Conservation (phyloP, 2,888 invertebrate species). For the Macrosiphum euphorbiae region DNA sequence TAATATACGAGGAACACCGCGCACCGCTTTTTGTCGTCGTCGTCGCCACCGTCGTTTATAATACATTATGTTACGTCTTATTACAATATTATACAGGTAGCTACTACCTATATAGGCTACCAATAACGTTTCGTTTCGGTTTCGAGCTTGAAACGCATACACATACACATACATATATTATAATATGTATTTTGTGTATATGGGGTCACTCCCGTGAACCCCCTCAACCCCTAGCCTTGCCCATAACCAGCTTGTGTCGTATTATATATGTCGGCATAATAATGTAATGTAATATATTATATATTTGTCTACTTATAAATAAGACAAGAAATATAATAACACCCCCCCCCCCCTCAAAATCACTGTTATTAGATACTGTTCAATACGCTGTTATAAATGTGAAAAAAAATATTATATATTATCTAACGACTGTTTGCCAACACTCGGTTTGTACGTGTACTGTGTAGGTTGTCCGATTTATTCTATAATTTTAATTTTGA, state of each 20-base stretch:
- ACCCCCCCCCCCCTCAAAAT: too few species aligned
- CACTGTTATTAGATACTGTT: background rate
- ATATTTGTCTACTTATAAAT: background rate
- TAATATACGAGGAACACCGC: background rate
- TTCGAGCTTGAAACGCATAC: background rate
- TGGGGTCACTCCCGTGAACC: background rate
- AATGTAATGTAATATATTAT: background rate
- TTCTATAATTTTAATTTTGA: background rate
- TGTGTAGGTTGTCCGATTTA: background rate
- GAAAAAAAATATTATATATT: background rate
- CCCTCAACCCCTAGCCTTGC: background rate
- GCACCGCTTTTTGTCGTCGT: conserved; percentile 21
- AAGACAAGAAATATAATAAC: background rate
- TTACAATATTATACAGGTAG: conserved; percentile 1
- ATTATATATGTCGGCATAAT: background rate
- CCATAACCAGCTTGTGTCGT: background rate
- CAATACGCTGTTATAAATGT: background rate
- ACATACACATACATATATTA: background rate
- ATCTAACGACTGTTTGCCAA: background rate
- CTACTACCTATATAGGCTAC: too few species aligned
- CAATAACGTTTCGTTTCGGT: background rate
- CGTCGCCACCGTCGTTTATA: conserved; percentile 13
- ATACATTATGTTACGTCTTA: conserved; percentile 35
- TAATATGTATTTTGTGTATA: background rate
- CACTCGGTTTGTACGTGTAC: background rate